These are phyloP conservation scores for Papilio aristodemus DNA, from an alignment of 1,140 invertebrate genomes.

Conservation along the genomic window DNA sequence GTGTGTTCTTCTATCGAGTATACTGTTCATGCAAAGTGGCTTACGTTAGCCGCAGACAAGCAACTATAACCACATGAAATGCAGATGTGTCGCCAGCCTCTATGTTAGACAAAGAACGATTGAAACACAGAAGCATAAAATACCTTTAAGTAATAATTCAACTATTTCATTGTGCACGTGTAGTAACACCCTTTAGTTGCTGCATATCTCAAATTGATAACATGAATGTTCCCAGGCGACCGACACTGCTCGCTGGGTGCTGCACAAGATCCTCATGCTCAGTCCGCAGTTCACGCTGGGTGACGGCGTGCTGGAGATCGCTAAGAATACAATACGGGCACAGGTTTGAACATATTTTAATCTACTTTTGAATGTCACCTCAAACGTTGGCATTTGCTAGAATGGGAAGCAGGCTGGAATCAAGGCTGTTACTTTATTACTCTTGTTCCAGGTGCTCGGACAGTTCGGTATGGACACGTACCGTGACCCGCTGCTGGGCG, in stretches of 20 bases:
- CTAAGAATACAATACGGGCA: conserved; percentile 83
- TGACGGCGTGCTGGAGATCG: conserved; percentile 83
- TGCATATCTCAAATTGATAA: background rate
- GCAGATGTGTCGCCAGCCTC: too few relatives aligned
- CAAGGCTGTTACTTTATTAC: too few relatives aligned
- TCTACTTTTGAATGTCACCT: background rate
- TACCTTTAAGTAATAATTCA: too few relatives aligned
- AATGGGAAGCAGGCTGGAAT: too few relatives aligned
- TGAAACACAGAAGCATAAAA: too few relatives aligned
- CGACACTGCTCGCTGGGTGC: conserved; percentile 79
- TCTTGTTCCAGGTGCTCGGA: conserved; percentile 68
- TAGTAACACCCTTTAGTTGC: background rate
- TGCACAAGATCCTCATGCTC: conserved; percentile 83
- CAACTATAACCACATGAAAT: too few relatives aligned
- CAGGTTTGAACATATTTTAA: conserved; percentile 42
- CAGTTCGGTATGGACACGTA: conserved; percentile 86
- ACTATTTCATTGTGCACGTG: too few relatives aligned
- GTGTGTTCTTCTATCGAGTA: too few relatives aligned
- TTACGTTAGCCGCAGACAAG: too few relatives aligned
- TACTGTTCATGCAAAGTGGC: too few relatives aligned
- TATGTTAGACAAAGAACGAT: too few relatives aligned
- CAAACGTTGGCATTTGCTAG: background rate
- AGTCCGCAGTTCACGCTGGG: conserved; percentile 84
- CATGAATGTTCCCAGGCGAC: conserved; percentile 61
- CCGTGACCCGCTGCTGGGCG: conserved; percentile 80